A percentile compares a stretch with the other conserved stretches of the same genome.
Evolutionary conservation across 1,140 invertebrate species (phyloP).

Genomic region (Drosophila ananassae): DNA sequence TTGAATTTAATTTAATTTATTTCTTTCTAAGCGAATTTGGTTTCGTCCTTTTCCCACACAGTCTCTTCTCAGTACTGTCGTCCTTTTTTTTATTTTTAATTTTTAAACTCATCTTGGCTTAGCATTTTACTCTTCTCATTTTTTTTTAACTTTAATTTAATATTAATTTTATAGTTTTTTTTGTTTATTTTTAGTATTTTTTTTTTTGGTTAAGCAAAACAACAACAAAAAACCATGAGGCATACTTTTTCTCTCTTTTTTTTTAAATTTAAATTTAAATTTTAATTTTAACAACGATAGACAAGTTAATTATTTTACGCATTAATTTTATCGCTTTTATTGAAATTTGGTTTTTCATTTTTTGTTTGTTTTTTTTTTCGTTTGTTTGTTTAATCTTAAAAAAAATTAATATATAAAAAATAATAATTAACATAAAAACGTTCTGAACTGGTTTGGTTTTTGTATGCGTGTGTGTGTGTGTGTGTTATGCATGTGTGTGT

Average conservation of each 20-base stretch:
- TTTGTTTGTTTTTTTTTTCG: slow-evolving; percentile 30
- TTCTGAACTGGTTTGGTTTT: slow-evolving; percentile 80
- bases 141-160: slow-evolving; percentile 21
- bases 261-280: not conserved
- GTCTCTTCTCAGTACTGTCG: slow-evolving; percentile 10
- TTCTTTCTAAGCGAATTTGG: slow-evolving; percentile 38
- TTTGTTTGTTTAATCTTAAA: slow-evolving; percentile 41
- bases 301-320: slow-evolving; percentile 28
- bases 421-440: slow-evolving; percentile 82
- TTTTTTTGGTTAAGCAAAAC: slow-evolving; percentile 52
- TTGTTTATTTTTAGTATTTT: slow-evolving; percentile 10
- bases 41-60: slow-evolving; percentile 18
- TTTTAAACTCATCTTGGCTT: slow-evolving; percentile 28
- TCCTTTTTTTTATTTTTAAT: slow-evolving; percentile 25
- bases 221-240: slow-evolving; percentile 36
- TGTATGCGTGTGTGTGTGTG: slow-evolving; percentile 31
- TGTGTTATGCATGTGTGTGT: slow-evolving; percentile 19
- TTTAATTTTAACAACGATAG: slow-evolving; percentile 25
- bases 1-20: slow-evolving; percentile 18
- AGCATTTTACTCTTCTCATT: slow-evolving; percentile 13
- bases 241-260: not conserved
- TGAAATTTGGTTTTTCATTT: slow-evolving; percentile 51
- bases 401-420: slow-evolving; percentile 66
- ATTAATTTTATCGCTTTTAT: slow-evolving; percentile 64
- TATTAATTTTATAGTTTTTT: slow-evolving; percentile 6